Base-by-base conservation (phyloP, 2,797 vertebrate species). In the Cryptoblepharus egeriae region DNA sequence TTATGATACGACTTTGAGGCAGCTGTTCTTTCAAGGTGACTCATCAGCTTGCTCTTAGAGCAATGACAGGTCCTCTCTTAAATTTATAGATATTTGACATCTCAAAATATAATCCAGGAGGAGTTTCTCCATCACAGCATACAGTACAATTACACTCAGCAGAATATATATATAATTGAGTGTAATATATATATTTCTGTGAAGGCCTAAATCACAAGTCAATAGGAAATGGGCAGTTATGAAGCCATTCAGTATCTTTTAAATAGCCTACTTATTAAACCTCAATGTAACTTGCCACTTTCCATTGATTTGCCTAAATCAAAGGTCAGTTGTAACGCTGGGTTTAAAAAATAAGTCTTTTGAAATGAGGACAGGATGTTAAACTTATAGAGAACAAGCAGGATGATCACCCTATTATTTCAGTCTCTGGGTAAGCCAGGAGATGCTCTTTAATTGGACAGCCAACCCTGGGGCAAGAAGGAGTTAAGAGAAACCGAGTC, bases 311-410 rank as follows among this genome's bases (percentile, higher is more conserved):
- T 0, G 16, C 30, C 70, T 90, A 80, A 90, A 79, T 85, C 77
- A 89, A 78, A 91, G 81, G 85, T 78, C 5, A 77, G 86, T 70
- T 83, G 85, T 81, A 87, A 80, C 63, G 85, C 76, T 81, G 85
- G 83, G 35, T 72, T 74, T 15, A 71, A 71, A 71, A 37, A 60
- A n/a, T 55, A 80, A n/a, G 69, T 64, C 22, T 42, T 84, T 3
- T 76, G 83, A 92, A 93, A 93, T 81, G 82, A 92, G 91, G 91
- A 84, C 81, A 10, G 80, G 87, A 93, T 91, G 90, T 93, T 88
- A 93, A 84, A 90, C 88, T 89, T 88, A 91, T 85, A 88, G 81
- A 20, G 89, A 49, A 75, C 80, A 87, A 20, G 81, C 9, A 13
- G 71, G 13, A 7, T 37, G 70, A 72, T 85, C 86, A 87, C 76